Evolutionary conservation across 2,888 invertebrate genomes (phyloP).

Genomic region (Pollenia griseotomentosa): DNA sequence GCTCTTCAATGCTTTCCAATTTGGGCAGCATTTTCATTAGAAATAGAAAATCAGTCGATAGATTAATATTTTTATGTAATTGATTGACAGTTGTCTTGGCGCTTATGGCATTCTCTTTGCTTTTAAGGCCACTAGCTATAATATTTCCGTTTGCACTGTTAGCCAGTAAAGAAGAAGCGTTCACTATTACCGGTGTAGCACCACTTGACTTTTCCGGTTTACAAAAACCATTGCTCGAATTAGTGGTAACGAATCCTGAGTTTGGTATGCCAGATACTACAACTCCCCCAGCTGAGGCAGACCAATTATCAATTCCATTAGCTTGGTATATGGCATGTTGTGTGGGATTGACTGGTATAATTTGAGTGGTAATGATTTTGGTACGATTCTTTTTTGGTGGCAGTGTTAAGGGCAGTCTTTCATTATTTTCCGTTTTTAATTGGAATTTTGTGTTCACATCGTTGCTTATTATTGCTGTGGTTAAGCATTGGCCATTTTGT

Average conservation of each 20-base stretch:
- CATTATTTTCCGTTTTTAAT: slow-evolving; percentile 43
- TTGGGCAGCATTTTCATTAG: slow-evolving; percentile 83
- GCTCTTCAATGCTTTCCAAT: slow-evolving; percentile 81
- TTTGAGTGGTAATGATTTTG: slow-evolving; percentile 75
- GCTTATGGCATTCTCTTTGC: slow-evolving; percentile 37
- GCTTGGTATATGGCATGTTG: slow-evolving; percentile 55
- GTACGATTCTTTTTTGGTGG: slow-evolving; percentile 82
- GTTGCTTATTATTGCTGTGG: not conserved
- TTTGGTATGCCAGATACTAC: not conserved
- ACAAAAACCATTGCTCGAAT: slow-evolving; percentile 11
- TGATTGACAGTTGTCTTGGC: slow-evolving; percentile 17
- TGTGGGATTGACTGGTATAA: slow-evolving; percentile 62
- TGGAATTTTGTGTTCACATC: slow-evolving; percentile 12
- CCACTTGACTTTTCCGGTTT: slow-evolving; percentile 60
- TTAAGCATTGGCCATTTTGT: slow-evolving; percentile 12
- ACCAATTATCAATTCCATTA: slow-evolving; percentile 52
- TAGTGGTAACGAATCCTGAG: not conserved
- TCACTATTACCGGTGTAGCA: slow-evolving; percentile 75
- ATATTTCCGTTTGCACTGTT: slow-evolving; percentile 19
- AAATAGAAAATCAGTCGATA: slow-evolving; percentile 82
- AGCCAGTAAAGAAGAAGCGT: slow-evolving; percentile 57
- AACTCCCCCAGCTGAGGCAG: slow-evolving; percentile 28
- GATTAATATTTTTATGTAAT: slow-evolving; percentile 79
- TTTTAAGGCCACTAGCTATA: slow-evolving; percentile 35
- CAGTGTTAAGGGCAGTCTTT: slow-evolving; percentile 79